Percentiles rank a stretch among this genome's conserved stretches.
Conservation (phyloP, 2,113 vertebrate species). For the Microtus richardsoni region DNA sequence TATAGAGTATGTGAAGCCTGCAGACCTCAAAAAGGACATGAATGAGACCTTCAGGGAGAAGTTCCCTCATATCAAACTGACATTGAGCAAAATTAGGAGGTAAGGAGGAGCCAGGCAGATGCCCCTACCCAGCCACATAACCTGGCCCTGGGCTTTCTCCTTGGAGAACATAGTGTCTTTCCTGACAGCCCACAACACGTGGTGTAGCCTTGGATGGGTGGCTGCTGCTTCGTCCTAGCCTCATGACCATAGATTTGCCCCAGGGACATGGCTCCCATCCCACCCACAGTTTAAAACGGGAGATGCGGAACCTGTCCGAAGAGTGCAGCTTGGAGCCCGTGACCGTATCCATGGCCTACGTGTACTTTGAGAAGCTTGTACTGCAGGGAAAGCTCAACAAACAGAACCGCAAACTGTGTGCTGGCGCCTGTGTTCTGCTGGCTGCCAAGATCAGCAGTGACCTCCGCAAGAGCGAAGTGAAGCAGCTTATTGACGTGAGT, state of each 20-base stretch:
- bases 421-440: conserved; percentile 94
- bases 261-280: background rate
- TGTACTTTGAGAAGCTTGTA: conserved; percentile 99
- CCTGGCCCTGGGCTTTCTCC: background rate
- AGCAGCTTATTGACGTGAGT: conserved; percentile 97
- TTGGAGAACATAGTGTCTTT: fast-evolving
- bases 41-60: conserved; percentile 99
- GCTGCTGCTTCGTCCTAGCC: background rate
- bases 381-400: conserved; percentile 97
- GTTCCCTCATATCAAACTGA: conserved; percentile 97
- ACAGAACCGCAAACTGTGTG: conserved; percentile 98
- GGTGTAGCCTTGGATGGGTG: background rate
- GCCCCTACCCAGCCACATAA: background rate
- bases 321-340: conserved; percentile 94
- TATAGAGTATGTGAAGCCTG: conserved; percentile 98
- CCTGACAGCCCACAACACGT: fast-evolving
- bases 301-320: conserved; percentile 93
- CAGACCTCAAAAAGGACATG: conserved; percentile 99
- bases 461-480: conserved; percentile 96
- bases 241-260: background rate
- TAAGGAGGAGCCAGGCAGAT: conserved; percentile 73
- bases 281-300: conserved; percentile 92
- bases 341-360: conserved; percentile 96
- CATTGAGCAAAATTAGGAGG: conserved; percentile 98
- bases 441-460: conserved; percentile 99